Evolutionary conservation across 2,888 invertebrate genomes (phyloP).

Genomic region (Chrysodeixis includens): DNA sequence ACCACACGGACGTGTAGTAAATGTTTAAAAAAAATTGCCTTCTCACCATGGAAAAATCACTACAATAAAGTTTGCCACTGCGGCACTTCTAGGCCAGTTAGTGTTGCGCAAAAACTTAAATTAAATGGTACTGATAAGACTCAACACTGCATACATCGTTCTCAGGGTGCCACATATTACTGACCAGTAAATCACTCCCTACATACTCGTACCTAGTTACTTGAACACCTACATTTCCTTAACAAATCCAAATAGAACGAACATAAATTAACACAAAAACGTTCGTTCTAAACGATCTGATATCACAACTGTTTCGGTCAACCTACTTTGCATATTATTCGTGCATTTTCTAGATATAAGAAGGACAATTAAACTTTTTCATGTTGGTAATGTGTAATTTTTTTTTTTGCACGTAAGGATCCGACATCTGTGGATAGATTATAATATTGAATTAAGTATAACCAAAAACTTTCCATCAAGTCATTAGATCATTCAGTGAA

Average conservation of each 20-base stretch:
- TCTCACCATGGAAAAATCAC: too few species aligned
- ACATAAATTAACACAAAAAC: constrained; percentile 72
- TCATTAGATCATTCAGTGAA: too few species aligned
- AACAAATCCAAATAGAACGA: constrained; percentile 62
- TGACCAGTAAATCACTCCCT: constrained; percentile 48
- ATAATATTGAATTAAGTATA: too few species aligned
- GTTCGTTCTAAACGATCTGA: constrained; percentile 68
- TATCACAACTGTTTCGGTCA: constrained; percentile 70
- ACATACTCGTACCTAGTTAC: constrained; percentile 48
- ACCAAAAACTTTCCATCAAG: too few species aligned
- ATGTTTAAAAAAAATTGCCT: too few species aligned
- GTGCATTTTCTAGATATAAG: constrained; percentile 34
- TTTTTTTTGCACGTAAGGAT: background rate
- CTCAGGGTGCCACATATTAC: constrained; percentile 11
- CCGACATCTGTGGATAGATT: too few species aligned
- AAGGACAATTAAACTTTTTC: background rate
- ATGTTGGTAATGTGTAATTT: background rate
- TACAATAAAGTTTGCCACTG: too few species aligned
- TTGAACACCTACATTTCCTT: constrained; percentile 56
- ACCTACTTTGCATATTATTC: constrained; percentile 65
- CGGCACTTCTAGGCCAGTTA: too few species aligned
- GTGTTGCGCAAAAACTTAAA: background rate
- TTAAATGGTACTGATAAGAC: constrained; percentile 4
- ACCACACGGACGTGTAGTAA: too few species aligned
- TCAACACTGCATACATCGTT: background rate